Evolutionary conservation across 2,113 vertebrate genomes (phyloP).

Genomic region (Ia io): DNA sequence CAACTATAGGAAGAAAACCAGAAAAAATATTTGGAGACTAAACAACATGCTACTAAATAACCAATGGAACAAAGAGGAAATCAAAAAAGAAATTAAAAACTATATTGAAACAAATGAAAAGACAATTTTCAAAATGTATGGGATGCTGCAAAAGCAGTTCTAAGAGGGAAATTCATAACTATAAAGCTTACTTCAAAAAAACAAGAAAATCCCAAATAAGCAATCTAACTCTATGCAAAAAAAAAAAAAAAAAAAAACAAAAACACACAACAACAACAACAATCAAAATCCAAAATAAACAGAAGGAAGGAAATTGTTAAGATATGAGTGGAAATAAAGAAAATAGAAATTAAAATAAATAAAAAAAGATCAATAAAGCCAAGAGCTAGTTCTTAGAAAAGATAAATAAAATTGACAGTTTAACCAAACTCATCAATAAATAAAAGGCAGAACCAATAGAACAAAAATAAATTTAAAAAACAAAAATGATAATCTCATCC

Average conservation of each 20-base stretch:
- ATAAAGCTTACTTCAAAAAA: neutral
- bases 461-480: neutral
- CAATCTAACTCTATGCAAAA: neutral
- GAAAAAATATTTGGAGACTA: neutral
- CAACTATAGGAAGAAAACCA: neutral
- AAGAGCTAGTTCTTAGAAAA: neutral
- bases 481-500: neutral
- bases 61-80: neutral
- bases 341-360: neutral
- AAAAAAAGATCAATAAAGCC: neutral
- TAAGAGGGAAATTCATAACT: neutral
- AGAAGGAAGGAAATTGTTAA: neutral
- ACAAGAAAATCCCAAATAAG: neutral
- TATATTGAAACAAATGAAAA: neutral
- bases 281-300: neutral
- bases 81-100: neutral
- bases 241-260: too few relatives aligned
- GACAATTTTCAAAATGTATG: neutral
- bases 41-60: neutral
- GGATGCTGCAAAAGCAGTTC: neutral
- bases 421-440: neutral
- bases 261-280: neutral
- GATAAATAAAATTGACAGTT: neutral
- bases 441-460: neutral
- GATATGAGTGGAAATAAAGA: neutral